These are phyloP conservation scores for Trematocara macrostoma DNA, from an alignment of 2,113 vertebrate genomes.

Conservation along the genomic window DNA sequence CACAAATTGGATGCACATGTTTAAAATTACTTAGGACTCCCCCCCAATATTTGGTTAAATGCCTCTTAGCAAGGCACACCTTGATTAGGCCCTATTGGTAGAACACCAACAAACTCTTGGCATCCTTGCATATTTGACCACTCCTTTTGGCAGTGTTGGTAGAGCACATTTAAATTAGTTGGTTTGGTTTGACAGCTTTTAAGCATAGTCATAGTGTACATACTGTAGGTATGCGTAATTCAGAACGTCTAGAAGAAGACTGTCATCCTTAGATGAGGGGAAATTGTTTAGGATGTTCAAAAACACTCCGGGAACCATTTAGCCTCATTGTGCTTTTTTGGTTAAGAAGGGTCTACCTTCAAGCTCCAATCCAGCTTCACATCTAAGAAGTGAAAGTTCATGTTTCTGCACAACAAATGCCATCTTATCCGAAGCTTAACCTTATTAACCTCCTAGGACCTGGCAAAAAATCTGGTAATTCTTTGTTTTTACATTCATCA, in stretches of 20 bases:
- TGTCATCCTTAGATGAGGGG: neutral
- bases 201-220: neutral
- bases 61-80: neutral
- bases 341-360: neutral
- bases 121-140: neutral
- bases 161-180: neutral
- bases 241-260: neutral
- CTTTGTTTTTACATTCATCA: accelerated
- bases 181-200: neutral
- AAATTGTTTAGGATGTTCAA: neutral
- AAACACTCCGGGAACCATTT: neutral
- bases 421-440: neutral
- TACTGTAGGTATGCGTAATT: neutral
- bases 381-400: neutral
- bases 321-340: neutral
- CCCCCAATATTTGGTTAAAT: neutral
- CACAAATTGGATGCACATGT: neutral
- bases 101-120: neutral
- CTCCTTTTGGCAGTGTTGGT: neutral
- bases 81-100: neutral
- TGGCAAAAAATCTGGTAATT: neutral
- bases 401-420: neutral
- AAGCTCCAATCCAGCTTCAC: neutral
- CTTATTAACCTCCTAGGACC: neutral
- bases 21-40: neutral